Evolutionary conservation across 2,888 invertebrate species (phyloP).

Genomic region (Tipula confusa): DNA sequence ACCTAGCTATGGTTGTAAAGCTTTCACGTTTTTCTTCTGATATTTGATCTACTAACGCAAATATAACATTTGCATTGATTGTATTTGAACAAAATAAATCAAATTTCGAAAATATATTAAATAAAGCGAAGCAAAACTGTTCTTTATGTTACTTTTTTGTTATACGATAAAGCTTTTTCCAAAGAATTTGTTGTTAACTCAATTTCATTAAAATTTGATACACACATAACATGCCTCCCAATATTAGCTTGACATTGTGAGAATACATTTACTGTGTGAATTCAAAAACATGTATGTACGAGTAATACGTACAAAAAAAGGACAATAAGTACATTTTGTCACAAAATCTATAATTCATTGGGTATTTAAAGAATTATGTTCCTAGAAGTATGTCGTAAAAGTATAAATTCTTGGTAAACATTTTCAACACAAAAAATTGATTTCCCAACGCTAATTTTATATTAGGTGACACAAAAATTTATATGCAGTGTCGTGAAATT

Average conservation of each 20-base stretch:
- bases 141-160: too few relatives aligned
- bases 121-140: too few relatives aligned
- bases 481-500: background rate
- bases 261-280: background rate
- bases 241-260: background rate
- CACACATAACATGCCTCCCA: too few relatives aligned
- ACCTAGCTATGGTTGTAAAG: too few relatives aligned
- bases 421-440: background rate
- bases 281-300: background rate
- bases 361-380: background rate
- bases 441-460: background rate
- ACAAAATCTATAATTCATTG: background rate
- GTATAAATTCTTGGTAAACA: background rate
- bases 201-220: background rate
- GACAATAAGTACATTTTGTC: background rate
- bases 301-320: background rate
- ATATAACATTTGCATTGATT: background rate
- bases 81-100: background rate
- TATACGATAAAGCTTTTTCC: background rate
- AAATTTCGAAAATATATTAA: background rate
- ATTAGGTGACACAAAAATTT: background rate
- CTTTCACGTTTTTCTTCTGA: too few relatives aligned
- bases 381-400: background rate
- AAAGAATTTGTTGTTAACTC: background rate
- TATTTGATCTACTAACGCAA: background rate